Percentiles rank a stretch among this genome's conserved stretches.
phyloP scores from a whole-genome alignment of 2,797 vertebrate genomes.

The Gymnothorax reevesii region DNA sequence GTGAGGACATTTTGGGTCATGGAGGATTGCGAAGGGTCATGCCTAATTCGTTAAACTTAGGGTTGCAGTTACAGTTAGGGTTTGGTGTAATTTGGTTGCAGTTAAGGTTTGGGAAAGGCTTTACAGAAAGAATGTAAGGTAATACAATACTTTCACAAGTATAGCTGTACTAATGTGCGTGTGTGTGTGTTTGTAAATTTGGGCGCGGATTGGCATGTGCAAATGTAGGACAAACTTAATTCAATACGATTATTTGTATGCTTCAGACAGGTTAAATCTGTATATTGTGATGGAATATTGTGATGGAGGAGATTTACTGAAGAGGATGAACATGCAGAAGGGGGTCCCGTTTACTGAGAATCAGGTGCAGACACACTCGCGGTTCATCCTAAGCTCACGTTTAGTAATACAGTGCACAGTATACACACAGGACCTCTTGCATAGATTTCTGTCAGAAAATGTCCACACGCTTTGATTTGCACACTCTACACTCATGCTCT shows the following conservation, averaged over 20 bases:
- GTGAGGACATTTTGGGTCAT: no score
- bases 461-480: conserved; percentile 10
- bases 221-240: background rate
- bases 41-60: no score
- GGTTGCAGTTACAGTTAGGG: no score
- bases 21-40: no score
- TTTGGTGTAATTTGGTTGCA: no score
- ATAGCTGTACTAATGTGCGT: background rate
- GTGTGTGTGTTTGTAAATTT: background rate
- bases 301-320: conserved; percentile 90
- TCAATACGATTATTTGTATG: conserved; percentile 18
- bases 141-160: no score
- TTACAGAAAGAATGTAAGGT: no score
- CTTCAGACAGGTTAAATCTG: conserved; percentile 76
- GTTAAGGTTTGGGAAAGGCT: no score
- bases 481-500: conserved; percentile 1
- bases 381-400: background rate
- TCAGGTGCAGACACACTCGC: conserved; percentile 70
- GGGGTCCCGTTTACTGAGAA: conserved; percentile 82
- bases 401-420: background rate
- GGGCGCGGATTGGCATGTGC: background rate
- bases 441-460: background rate
- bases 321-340: conserved; percentile 78
- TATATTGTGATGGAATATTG: conserved; percentile 94
- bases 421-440: conserved; percentile 10